A percentile compares a stretch with the other conserved stretches of the same genome.
phyloP scores from a whole-genome alignment of 2,888 invertebrate genomes.

The Actias luna region DNA sequence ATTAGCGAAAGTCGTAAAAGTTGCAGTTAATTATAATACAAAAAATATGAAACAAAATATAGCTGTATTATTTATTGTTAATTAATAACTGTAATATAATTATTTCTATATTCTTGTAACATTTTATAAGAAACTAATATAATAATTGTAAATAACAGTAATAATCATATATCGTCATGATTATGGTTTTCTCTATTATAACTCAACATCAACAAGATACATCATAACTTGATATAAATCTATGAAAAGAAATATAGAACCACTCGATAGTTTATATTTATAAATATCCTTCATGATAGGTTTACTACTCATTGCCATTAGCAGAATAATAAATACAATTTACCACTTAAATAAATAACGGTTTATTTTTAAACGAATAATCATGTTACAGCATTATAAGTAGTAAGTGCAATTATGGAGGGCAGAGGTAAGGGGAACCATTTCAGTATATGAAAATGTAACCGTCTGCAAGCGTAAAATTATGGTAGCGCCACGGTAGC shows the following conservation, averaged over 20 bases:
- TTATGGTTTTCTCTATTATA: background rate
- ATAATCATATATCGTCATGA: background rate
- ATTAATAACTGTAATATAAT: background rate
- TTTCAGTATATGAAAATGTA: too few relatives aligned
- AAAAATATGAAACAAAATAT: background rate
- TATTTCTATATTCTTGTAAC: background rate
- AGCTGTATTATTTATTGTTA: background rate
- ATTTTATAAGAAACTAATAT: background rate
- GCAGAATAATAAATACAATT: background rate
- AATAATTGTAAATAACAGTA: background rate
- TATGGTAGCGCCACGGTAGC: too few relatives aligned
- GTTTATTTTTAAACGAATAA: background rate
- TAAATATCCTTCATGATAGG: background rate
- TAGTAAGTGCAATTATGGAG: too few relatives aligned
- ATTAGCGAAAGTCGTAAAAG: too few relatives aligned
- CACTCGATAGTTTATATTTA: slow-evolving; percentile 17
- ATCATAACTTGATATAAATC: background rate
- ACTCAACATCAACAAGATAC: background rate
- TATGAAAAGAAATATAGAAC: slow-evolving; percentile 16
- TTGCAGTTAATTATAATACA: too few relatives aligned
- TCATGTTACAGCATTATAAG: background rate
- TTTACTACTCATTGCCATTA: slow-evolving; percentile 8
- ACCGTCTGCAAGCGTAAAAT: too few relatives aligned
- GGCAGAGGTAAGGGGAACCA: too few relatives aligned
- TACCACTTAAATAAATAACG: background rate